Evolutionary conservation across 37 sponge, comb jelly and placozoan genomes (phyloP), one percentile per base, ranked within the genome.

Genomic region (Mnemiopsis leidyi): DNA sequence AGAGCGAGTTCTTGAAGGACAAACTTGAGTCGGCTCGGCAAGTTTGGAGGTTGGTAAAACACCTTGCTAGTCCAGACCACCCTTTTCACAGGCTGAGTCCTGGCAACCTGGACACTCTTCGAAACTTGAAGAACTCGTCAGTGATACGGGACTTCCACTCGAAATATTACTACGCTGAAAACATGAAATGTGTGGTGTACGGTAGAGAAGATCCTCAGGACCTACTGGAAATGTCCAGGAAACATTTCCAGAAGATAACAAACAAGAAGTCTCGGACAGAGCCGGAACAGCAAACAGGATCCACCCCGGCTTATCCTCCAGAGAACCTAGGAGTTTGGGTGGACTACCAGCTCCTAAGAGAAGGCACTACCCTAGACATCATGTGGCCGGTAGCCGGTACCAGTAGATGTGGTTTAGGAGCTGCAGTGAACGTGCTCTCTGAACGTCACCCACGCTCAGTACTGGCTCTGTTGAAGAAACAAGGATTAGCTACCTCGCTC

Each of bases 1-100:
- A 85, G 90, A 85, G 90, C 90, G 90, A 85, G 90, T 85, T 85
- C 29, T 25, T 38, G 36, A 85, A 85, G 61, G 90, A 85, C 30
- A 85, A 85, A 39, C 48, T 85, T n/a, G 90, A 85, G 61, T 38
- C 90, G 3, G 90, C 61, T n/a, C 40, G 90, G 0, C 90, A 85
- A 40, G 90, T 85, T n/a, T 85, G 90, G 90, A 85, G 90, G 61
- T 29, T 85, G 24, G 25, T 85, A 0, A 85, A 85, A 85, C 90
- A 85, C 61, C 9, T 85, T 3, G 61, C 61, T 1, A 40, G 21
- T 37, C 90, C 90, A 3, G 29, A 3, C 40, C 90, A 85, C 35
- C 90, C 90, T n/a, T 40, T 85, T 21, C 90, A 85, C 48, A 13
- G 61, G n/a, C 90, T 85, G 29, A 40, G 61, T n/a, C 90, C 90